Evolutionary conservation across 2,888 invertebrate species (phyloP).

Genomic region (Melipona bicolor): DNA sequence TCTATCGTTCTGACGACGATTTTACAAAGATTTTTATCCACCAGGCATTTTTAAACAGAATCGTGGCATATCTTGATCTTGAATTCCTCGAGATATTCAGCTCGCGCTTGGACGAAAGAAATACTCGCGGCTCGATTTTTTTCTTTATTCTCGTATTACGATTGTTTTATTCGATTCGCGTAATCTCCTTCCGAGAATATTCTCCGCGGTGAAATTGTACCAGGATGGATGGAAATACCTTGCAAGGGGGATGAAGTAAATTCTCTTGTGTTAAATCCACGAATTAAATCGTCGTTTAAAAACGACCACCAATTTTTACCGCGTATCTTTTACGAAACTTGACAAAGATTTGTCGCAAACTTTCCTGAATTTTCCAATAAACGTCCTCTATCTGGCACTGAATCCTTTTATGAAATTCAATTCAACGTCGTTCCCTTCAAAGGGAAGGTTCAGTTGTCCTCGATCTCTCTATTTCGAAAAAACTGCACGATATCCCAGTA

Average conservation of each 20-base stretch:
- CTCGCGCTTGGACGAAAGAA: neutral
- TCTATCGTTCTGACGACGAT: conserved; percentile 3
- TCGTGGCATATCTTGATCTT: neutral
- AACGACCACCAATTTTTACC: too few species aligned
- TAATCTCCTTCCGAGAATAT: neutral
- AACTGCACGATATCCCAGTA: too few species aligned
- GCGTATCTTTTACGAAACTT: too few species aligned
- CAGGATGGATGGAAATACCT: neutral
- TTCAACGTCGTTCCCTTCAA: neutral
- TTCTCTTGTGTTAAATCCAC: neutral
- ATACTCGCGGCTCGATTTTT: neutral
- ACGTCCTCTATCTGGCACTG: neutral
- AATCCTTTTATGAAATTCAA: neutral
- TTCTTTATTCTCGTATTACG: neutral
- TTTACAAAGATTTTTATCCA: neutral
- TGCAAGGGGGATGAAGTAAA: neutral
- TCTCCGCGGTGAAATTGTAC: neutral
- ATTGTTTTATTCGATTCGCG: conserved; percentile 29
- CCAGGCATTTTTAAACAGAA: neutral
- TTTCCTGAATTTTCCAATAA: too few species aligned
- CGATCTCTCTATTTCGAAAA: neutral
- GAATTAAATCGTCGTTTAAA: too few species aligned
- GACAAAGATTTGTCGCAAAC: too few species aligned
- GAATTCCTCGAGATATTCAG: conserved; percentile 33
- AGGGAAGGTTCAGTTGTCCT: neutral